These are phyloP conservation scores for Cryptocephalus primarius DNA, from an alignment of 2,888 invertebrate species.

Conservation along the genomic window DNA sequence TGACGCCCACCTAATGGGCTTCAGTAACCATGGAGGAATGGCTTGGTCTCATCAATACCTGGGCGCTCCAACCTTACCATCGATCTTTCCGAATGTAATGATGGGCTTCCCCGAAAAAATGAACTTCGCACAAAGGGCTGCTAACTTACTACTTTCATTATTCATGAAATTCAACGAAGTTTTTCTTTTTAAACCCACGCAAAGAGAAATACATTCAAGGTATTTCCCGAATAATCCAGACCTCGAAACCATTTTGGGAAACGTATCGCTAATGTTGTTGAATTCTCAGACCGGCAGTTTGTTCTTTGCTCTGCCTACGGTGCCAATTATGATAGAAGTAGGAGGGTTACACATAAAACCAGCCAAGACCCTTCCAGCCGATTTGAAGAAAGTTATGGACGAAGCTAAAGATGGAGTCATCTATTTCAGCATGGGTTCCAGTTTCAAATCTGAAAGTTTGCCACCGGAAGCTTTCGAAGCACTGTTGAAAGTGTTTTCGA, in stretches of 20 bases:
- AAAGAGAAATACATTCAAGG: constrained; percentile 16
- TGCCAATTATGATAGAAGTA: constrained; percentile 45
- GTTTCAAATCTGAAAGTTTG: constrained; percentile 43
- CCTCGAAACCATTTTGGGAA: constrained; percentile 18
- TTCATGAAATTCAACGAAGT: background rate
- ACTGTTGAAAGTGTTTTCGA: constrained; percentile 46
- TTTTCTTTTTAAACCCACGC: background rate
- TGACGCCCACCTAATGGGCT: constrained; percentile 30
- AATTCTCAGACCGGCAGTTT: constrained; percentile 39
- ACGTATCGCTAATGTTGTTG: constrained; percentile 23
- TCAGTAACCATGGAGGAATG: constrained; percentile 37
- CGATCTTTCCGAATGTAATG: constrained; percentile 39
- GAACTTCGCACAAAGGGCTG: background rate
- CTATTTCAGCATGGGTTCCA: constrained; percentile 43
- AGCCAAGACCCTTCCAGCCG: constrained; percentile 19
- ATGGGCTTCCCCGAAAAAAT: constrained; percentile 25
- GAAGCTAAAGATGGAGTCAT: constrained; percentile 32
- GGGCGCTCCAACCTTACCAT: constrained; percentile 38
- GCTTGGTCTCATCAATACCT: constrained; percentile 39
- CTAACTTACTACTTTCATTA: background rate
- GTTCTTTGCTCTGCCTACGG: constrained; percentile 37
- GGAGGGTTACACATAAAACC: constrained; percentile 41
- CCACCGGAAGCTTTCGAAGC: constrained; percentile 39
- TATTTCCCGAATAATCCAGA: constrained; percentile 19
- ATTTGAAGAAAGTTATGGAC: constrained; percentile 18